Evolutionary conservation across 2,888 invertebrate species (phyloP).

Genomic region (Philaethria dido): DNA sequence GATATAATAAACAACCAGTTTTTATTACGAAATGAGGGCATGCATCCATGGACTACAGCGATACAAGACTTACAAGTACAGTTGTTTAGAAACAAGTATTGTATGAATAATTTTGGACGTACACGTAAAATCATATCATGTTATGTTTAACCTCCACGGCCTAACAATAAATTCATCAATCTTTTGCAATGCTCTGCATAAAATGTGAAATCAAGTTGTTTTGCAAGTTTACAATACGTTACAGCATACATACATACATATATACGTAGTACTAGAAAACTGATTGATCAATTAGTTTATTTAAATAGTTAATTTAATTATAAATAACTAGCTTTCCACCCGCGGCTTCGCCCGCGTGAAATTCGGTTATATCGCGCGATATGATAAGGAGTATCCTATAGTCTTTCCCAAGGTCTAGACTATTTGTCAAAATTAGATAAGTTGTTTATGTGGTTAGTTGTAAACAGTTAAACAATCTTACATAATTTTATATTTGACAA

Average conservation of each 20-base stretch:
- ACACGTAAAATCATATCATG: not conserved
- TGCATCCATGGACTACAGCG: constrained; percentile 26
- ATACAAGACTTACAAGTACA: constrained; percentile 2
- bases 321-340: too few species aligned
- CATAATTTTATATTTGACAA: too few species aligned
- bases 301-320: too few species aligned
- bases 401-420: too few species aligned
- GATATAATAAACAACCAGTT: constrained; percentile 40
- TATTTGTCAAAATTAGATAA: too few species aligned
- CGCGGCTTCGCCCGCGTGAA: too few species aligned
- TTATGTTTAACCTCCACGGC: not conserved
- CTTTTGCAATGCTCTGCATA: not conserved
- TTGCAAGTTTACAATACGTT: not conserved
- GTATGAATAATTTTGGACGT: not conserved
- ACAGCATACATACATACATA: not conserved
- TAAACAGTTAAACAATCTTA: too few species aligned
- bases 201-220: constrained; percentile 5
- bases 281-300: not conserved
- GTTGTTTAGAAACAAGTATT: constrained; percentile 23
- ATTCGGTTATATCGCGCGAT: too few species aligned
- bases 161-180: not conserved
- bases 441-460: too few species aligned
- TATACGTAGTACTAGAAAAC: not conserved
- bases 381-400: too few species aligned
- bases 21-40: constrained; percentile 46